Base-by-base conservation (phyloP, 1,140 invertebrate species). In the Cydia fagiglandana region DNA sequence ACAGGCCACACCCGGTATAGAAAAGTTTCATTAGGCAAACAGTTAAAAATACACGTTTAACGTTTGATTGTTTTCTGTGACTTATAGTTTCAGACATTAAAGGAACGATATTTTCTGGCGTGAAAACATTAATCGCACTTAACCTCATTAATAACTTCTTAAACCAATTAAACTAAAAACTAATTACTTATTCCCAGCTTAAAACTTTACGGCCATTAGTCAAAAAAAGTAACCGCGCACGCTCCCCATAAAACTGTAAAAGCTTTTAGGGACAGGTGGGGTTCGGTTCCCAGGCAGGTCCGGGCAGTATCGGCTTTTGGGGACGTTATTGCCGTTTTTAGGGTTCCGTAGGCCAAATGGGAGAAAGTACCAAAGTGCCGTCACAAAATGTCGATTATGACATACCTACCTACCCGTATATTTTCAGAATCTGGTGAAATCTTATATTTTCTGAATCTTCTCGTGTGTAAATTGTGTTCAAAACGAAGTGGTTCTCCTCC, bases 181-280 rank as follows among this genome's bases (percentile, higher is more conserved):
- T 70, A 70, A 70, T 70, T 70, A 70, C 66, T 70, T 70, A 70
- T 45, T 70, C 30, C n/a, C 66, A 45, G 9, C 66, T 70, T 70
- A 80, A 77, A 80, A 79, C 75, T 79, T 77, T 77, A 75, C 76
- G 47, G 56, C 47, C 47, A 50, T 77, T 73, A 80, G 66, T 70
- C 2, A 38, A n/a, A 34, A 77, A 76, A 73, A 24, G 47, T 64
- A 81, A 81, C 74, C 50, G 73, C 79, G 83, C 84, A 86, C 84
- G 82, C 82, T 85, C 83, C 84, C 78, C 74, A 78, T 78, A 78
- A 87, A 87, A 86, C 83, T 77, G 64, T 79, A 76, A 80, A 82
- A 84, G 80, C 82, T 91, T 89, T 89, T 86, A 88, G 79, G 75
- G 82, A 85, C 90, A 91, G 89, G 88, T 90, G 90, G 76, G 53